These are phyloP conservation scores for Ctenomys sociabilis DNA, from an alignment of 2,113 vertebrate species.

Conservation along the genomic window DNA sequence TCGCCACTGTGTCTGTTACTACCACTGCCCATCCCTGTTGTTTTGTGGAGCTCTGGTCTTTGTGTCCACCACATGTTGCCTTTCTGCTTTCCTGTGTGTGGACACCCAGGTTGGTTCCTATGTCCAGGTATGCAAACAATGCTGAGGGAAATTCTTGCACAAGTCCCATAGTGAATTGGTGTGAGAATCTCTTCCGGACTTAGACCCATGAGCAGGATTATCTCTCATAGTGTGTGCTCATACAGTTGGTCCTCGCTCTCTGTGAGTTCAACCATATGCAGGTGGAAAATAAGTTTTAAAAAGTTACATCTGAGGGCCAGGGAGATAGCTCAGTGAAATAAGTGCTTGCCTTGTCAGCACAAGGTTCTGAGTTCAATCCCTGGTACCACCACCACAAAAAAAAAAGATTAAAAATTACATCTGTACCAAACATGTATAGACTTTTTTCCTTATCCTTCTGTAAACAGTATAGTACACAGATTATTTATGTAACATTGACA, in stretches of 20 bases:
- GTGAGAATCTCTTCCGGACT: background rate
- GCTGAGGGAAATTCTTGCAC: background rate
- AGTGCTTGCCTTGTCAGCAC: no score
- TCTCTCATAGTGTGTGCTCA: background rate
- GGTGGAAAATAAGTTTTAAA: background rate
- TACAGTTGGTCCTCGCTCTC: background rate
- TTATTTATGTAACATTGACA: background rate
- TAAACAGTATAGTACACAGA: background rate
- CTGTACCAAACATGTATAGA: background rate
- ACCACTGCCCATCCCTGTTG: background rate
- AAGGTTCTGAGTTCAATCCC: no score
- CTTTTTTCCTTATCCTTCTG: background rate
- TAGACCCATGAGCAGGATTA: background rate
- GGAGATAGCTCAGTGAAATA: no score
- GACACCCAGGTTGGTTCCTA: background rate
- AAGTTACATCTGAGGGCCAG: background rate
- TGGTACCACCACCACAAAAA: no score
- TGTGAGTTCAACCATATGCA: background rate
- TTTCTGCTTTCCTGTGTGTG: background rate
- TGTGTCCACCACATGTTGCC: background rate
- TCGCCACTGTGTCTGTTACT: background rate
- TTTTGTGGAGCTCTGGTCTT: background rate
- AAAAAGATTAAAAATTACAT: background rate
- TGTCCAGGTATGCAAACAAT: background rate
- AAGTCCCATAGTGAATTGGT: background rate